A percentile compares a stretch with the other conserved stretches of the same genome.
Evolutionary conservation across 2,113 vertebrate genomes (phyloP).

Genomic region (Lycaon pictus): DNA sequence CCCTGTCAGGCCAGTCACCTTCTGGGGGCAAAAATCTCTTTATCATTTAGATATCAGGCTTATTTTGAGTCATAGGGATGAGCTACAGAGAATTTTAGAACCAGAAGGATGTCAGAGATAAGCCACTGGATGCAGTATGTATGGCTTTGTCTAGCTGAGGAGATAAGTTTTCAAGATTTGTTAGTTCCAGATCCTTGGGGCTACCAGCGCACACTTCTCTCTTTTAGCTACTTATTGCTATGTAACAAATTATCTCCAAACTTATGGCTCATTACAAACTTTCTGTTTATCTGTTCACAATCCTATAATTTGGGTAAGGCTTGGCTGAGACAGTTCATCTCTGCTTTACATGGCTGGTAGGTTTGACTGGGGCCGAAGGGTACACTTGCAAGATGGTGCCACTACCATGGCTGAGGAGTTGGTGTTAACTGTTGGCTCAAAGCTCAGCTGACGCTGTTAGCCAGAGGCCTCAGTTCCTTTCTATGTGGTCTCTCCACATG

Average conservation of each 20-base stretch:
- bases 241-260: background rate
- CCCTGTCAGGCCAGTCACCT: background rate
- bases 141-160: background rate
- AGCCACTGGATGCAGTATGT: background rate
- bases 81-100: background rate
- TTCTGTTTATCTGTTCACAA: background rate
- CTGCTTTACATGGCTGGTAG: background rate
- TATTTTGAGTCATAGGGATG: background rate
- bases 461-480: background rate
- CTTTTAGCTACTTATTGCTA: background rate
- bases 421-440: background rate
- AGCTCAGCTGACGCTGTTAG: background rate
- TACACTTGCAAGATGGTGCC: background rate
- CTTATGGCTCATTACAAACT: background rate
- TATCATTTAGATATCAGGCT: background rate
- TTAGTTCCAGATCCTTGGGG: background rate
- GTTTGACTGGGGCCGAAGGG: background rate
- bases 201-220: background rate
- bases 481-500: background rate
- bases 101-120: background rate
- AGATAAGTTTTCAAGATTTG: background rate
- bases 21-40: conserved; percentile 14
- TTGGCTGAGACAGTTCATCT: background rate
- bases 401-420: background rate
- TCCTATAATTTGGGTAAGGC: background rate